Evolutionary conservation across 2,888 invertebrate species (phyloP).

Genomic region (Timandra comae): DNA sequence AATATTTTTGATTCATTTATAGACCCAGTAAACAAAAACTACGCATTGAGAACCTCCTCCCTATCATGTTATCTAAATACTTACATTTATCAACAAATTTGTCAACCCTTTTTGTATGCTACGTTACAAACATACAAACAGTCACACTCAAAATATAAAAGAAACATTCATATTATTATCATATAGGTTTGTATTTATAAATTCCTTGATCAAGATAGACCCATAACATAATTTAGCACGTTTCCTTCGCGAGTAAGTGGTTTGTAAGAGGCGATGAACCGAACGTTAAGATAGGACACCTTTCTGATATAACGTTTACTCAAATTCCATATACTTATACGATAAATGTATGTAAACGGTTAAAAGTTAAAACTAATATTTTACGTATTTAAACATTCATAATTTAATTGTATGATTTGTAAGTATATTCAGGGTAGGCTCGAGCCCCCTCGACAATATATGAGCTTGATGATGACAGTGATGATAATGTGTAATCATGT

Average conservation of each 20-base stretch:
- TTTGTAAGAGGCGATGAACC: neutral
- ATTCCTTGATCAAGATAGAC: neutral
- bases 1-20: neutral
- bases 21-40: neutral
- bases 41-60: no score
- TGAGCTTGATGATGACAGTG: no score
- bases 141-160: neutral
- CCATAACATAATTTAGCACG: neutral
- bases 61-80: no score
- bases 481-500: no score
- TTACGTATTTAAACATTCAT: neutral
- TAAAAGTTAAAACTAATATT: neutral
- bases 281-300: neutral
- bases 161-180: neutral
- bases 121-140: neutral
- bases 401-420: neutral
- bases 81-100: no score
- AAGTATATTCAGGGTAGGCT: neutral
- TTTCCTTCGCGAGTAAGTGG: neutral
- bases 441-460: no score
- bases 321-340: neutral
- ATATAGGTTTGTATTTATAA: no score
- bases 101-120: no score
- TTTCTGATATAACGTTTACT: neutral
- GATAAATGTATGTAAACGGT: neutral